phyloP scores from a whole-genome alignment of 1,140 invertebrate species.

The Neotoxoptera formosana region DNA sequence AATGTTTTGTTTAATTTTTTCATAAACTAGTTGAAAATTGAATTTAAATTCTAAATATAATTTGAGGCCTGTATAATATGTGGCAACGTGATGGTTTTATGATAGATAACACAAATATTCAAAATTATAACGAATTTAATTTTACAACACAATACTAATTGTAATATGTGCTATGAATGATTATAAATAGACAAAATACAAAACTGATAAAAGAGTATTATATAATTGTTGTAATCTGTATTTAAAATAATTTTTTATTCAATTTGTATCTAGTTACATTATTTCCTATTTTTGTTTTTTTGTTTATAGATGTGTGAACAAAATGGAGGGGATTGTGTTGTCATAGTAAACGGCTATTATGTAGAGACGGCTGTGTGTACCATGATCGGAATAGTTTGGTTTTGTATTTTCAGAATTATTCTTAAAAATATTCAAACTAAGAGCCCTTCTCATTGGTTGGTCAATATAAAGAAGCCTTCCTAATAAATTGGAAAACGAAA shows the following conservation, averaged over 20 bases:
- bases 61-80: no score
- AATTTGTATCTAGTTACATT: background rate
- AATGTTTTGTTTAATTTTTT: background rate
- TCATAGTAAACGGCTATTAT: background rate
- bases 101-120: background rate
- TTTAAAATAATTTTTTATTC: background rate
- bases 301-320: background rate
- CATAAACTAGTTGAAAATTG: background rate
- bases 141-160: background rate
- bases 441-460: background rate
- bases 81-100: no score
- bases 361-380: background rate
- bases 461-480: background rate
- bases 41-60: background rate
- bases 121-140: background rate
- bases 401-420: background rate
- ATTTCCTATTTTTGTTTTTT: background rate
- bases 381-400: background rate
- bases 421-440: constrained; percentile 22
- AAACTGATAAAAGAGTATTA: background rate
- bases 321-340: background rate
- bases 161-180: no score
- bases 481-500: background rate
- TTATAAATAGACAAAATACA: background rate
- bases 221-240: background rate